Evolutionary conservation across 2,797 vertebrate genomes (phyloP), one percentile per base, ranked within the genome.

Genomic region (Sebastes taczanowskii): DNA sequence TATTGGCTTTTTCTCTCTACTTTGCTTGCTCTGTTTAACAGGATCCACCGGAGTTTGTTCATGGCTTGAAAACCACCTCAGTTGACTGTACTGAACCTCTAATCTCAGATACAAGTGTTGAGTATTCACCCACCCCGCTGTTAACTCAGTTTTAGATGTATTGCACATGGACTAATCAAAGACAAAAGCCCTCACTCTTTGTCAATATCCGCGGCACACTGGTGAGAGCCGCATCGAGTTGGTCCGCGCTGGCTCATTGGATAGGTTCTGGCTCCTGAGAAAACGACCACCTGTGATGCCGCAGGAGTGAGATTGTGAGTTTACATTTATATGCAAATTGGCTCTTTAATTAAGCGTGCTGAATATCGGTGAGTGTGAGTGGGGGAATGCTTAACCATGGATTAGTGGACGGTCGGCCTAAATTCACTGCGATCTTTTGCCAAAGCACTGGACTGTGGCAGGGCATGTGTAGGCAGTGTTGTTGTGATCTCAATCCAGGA

Each of bases 301-400:
- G 11, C 67, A 62, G 76, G 72, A 75, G 35, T 56, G 67, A 49
- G 78, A 82, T 74, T 81, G 83, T 68, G 69, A 74, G 84, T 91
- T 90, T 66, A 88, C 82, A 91, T 94, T 71, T 91, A 91, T 86
- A 93, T 94, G 89, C 91, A 92, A 94, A 93, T 92, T 32, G 32
- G 18, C 25, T 72, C 67, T 88, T 91, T 92, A 88, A 92, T 93
- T 91, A 92, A 91, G 70, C 46, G 5, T 6, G 55, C 18, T 88
- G 68, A 88, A 83, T 84, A 74, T 89, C 69, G 52, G 64, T 61
- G 72, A 68, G 71, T 52, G 38, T 53, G 71, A 80, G 74, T 38
- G 7, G 49, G 62, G 78, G 72, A 81, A 84, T 76, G 62, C 73
- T 82, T 71, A 85, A 73, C 78, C 16, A 34, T 78, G 87, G 86